Conservation (phyloP, 2,888 invertebrate genomes). For the Hetaerina titia region DNA sequence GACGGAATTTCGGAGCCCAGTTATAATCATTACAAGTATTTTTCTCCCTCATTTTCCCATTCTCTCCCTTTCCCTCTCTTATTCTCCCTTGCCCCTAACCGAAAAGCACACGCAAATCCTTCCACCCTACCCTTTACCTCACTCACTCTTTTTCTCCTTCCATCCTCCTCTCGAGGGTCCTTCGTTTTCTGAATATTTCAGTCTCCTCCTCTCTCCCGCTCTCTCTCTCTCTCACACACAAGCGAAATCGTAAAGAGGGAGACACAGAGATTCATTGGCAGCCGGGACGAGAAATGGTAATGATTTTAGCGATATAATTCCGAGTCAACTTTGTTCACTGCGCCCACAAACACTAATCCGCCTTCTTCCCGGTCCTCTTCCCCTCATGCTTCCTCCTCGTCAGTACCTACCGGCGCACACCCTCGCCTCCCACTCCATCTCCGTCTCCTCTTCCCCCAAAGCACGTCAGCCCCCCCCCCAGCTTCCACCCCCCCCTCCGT, state of each 20-base stretch:
- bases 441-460: not conserved
- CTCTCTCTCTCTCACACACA: not conserved
- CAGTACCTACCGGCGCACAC: not conserved
- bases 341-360: conserved; percentile 12
- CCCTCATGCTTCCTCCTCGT: not conserved
- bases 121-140: not conserved
- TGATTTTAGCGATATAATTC: conserved; percentile 67
- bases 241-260: not conserved
- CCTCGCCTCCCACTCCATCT: not conserved
- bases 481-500: no score
- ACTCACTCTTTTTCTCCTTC: not conserved
- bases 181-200: conserved; percentile 7
- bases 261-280: conserved; percentile 46
- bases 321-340: conserved; percentile 58
- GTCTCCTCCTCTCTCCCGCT: not conserved
- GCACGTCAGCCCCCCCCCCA: not conserved
- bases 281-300: conserved; percentile 59
- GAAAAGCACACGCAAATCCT: not conserved
- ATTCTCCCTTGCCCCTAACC: not conserved
- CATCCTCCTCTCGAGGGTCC: not conserved
- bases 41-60: not conserved
- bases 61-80: not conserved
- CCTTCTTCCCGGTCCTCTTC: conserved; percentile 6
- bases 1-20: conserved; percentile 32
- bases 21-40: conserved; percentile 62